These are phyloP conservation scores for Luperina nickerlii DNA, from an alignment of 2,888 invertebrate genomes.

Conservation along the genomic window DNA sequence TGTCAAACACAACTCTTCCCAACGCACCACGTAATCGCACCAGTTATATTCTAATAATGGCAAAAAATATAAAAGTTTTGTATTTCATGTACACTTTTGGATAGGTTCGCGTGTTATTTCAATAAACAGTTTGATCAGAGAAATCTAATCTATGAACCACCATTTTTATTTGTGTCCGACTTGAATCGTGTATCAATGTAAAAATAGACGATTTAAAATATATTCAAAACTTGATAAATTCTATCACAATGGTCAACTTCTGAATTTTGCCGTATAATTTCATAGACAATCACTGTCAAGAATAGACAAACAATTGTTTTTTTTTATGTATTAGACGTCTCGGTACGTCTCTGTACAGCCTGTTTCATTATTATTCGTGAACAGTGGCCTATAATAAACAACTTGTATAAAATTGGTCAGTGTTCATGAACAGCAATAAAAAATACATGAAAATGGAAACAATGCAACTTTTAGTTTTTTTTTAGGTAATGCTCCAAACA, in stretches of 20 bases:
- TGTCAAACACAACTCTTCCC: conserved; percentile 85
- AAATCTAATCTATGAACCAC: conserved; percentile 86
- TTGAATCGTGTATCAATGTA: conserved; percentile 81
- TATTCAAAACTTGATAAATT: conserved; percentile 48
- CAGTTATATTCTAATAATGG: conserved; percentile 72
- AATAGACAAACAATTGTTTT: conserved; percentile 50
- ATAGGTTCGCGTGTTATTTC: conserved; percentile 73
- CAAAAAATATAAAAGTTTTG: conserved; percentile 71
- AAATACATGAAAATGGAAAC: not conserved
- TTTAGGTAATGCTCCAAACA: not conserved
- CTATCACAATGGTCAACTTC: conserved; percentile 45
- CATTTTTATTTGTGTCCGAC: conserved; percentile 89
- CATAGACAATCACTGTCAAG: conserved; percentile 71
- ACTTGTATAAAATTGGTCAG: too few species aligned
- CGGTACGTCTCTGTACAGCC: not conserved
- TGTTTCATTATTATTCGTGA: not conserved
- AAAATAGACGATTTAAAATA: conserved; percentile 64
- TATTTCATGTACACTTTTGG: conserved; percentile 69
- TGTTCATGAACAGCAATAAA: not conserved
- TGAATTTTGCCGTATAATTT: conserved; percentile 71
- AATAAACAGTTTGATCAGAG: conserved; percentile 80
- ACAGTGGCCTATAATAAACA: too few species aligned
- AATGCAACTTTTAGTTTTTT: not conserved
- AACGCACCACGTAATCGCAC: conserved; percentile 83
- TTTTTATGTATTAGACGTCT: not conserved